Evolutionary conservation across 1,140 invertebrate species (phyloP).

Genomic region (Pissodes strobi): DNA sequence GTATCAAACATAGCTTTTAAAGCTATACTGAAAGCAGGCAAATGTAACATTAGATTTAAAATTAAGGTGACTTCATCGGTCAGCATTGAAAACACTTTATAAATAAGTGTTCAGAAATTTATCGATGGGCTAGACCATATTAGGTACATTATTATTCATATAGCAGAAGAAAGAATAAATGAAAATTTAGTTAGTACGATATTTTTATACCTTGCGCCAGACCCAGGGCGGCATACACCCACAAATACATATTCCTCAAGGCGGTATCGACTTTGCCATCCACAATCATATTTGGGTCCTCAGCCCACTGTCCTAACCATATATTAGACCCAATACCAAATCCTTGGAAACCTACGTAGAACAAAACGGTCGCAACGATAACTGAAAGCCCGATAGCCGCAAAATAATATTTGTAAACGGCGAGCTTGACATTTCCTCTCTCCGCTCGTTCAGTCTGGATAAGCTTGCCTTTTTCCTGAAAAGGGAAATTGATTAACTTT

Average conservation of each 20-base stretch:
- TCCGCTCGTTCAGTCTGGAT: constrained; percentile 87
- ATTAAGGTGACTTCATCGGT: too few species aligned
- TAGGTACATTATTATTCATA: too few species aligned
- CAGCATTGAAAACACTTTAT: too few species aligned
- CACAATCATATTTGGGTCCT: constrained; percentile 61
- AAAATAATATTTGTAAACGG: constrained; percentile 87
- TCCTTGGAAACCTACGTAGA: constrained; percentile 74
- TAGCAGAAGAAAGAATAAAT: not conserved
- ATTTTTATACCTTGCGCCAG: constrained; percentile 87
- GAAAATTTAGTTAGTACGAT: constrained; percentile 51
- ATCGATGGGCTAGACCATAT: too few species aligned
- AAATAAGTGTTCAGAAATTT: too few species aligned
- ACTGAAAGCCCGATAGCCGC: constrained; percentile 78
- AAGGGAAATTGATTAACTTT: too few species aligned
- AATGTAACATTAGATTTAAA: too few species aligned
- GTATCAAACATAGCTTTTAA: too few species aligned
- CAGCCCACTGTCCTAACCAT: constrained; percentile 86
- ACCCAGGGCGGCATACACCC: constrained; percentile 85
- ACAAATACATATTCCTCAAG: constrained; percentile 78
- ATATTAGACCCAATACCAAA: constrained; percentile 90
- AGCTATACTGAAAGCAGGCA: too few species aligned
- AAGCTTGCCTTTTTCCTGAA: constrained; percentile 65
- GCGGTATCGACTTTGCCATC: constrained; percentile 64
- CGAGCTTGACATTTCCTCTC: constrained; percentile 86
- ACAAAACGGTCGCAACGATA: constrained; percentile 72